Conservation (phyloP, 1,140 invertebrate genomes). For the Bicyclus anynana region DNA sequence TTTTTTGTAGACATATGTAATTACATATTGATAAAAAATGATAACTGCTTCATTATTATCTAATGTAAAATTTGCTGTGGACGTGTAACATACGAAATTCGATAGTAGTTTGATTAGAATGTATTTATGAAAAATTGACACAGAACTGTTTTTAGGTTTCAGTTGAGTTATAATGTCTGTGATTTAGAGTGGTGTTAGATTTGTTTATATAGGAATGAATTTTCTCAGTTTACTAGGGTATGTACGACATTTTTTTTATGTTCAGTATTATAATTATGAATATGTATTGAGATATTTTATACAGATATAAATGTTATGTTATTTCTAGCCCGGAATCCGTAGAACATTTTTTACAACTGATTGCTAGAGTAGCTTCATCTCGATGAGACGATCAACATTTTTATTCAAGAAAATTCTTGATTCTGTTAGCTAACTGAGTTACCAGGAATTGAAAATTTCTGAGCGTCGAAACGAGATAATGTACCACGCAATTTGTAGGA, state of each 20-base stretch:
- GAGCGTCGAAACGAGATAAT: too few species aligned
- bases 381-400: too few species aligned
- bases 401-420: too few species aligned
- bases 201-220: conserved; percentile 2
- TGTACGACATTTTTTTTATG: not conserved
- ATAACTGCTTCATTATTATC: not conserved
- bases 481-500: too few species aligned
- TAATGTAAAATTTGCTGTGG: not conserved
- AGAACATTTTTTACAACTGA: too few species aligned
- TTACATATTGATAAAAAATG: conserved; percentile 5
- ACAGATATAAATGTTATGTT: too few species aligned
- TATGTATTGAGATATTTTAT: not conserved
- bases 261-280: not conserved
- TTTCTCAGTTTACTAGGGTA: conserved; percentile 10
- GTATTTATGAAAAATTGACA: not conserved
- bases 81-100: not conserved
- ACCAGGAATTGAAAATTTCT: too few species aligned
- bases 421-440: too few species aligned
- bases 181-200: not conserved
- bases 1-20: not conserved
- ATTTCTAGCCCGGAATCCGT: too few species aligned
- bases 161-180: not conserved
- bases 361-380: too few species aligned
- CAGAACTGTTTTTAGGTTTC: not conserved
- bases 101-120: conserved; percentile 3